Evolutionary conservation across 64 coral and sea anemone species (phyloP), one percentile per base, ranked within the genome.

Genomic region (Anthopleura sola): DNA sequence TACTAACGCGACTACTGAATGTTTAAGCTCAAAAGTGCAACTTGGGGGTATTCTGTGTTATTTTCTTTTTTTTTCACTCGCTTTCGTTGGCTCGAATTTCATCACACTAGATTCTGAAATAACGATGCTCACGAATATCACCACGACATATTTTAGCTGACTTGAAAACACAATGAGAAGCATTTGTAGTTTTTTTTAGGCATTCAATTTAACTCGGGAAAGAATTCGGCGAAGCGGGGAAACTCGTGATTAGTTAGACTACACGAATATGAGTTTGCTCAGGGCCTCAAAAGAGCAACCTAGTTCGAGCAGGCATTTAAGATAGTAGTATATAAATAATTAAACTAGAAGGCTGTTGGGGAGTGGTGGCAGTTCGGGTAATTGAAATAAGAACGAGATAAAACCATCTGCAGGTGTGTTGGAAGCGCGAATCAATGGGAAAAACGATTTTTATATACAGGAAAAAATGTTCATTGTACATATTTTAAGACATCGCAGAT

Each of bases 251-350:
- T 28, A 7, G 24, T 55, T 37, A 78, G 54, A 31, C 20, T 58
- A 36, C 28, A n/a, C 40, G 76, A 48, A 12, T 60, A 18, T n/a
- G 8, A 60, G 44, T 31, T 48, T 55, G 28, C 26, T 60, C 37
- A 10, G 62, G 55, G 44, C 21, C 49, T 31, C 16, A 85, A 91
- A 91, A 81, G 94, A 92, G 80, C 94, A 96, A 88, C 94, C 66
- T 21, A 92, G 62, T 85, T 15, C 17, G 44, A 50, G 36, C 54
- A 82, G 54, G 69, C 85, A 88, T 91, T 88, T 91, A 85, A 88
- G 79, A 62, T 91, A 34, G 46, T 91, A 71, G 40, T 87, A 90
- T 64, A 92, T 96, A 89, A 96, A 96, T 96, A 90, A 96, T 92
- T 96, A 86, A 92, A 90, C 64, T 49, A 82, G 68, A 86, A 88